Base-by-base conservation (phyloP, 2,888 invertebrate genomes). In the Conistra vaccinii region DNA sequence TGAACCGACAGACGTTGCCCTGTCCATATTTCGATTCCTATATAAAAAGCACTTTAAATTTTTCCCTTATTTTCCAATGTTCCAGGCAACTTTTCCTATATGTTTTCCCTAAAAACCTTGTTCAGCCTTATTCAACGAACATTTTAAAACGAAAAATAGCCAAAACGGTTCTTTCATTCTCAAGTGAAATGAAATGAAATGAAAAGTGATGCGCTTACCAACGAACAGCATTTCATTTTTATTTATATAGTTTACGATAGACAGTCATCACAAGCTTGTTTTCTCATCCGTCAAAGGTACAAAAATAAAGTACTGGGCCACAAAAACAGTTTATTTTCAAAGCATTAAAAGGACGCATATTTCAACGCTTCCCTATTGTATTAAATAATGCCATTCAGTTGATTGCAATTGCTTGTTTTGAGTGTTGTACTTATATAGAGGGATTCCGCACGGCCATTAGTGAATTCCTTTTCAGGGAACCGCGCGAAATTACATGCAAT, bases 401-500 rank as follows among this genome's bases (percentile, higher is more conserved):
- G 85, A 88, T 88, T 86, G 87, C 86, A 87, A 84, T 89, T 61
- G 72, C 78, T 80, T 86, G 90, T 90, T 90, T 89, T 87, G 87
- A 87, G 81, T 86, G 85, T 88, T 89, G 87, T 89, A 89, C 84
- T 89, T 89, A 89, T 89, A 89, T 87, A 89, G 89, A 86, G 85
- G 87, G 90, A 92, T 91, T 92, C 91, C 91, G 84, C 74, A 82
- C 88, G 87, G 88, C 91, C 93, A 94, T 94, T 94, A 94, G 92
- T 86, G 87, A 90, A 93, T 93, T 91, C 92, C 91, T 92, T 88
- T 92, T 90, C 89, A 90, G 84, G 86, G 87, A 91, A 84, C 89
- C 88, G 84, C 90, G 91, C 91, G 93, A 94, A 81, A 94, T 94
- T 94, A 92, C 92, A 88, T 92, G 91, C 92, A 93, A 93, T 94